Evolutionary conservation across 1,140 invertebrate genomes (phyloP).

Genomic region (Drosophila pruinosa): DNA sequence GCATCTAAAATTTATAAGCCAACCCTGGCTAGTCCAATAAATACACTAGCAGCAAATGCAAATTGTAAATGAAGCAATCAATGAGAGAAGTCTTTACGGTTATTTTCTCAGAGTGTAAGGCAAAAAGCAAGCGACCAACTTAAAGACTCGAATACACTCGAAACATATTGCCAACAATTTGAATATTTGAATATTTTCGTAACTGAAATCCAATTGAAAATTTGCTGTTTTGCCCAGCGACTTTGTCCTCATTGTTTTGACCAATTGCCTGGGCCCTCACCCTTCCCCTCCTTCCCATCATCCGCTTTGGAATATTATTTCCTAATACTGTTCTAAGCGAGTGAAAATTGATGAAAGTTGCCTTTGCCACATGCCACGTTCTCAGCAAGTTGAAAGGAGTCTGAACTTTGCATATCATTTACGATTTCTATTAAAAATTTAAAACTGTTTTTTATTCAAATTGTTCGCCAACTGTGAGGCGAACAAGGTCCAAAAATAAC

Average conservation of each 20-base stretch:
- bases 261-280: background rate
- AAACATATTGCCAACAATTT: conserved; percentile 27
- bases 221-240: conserved; percentile 7
- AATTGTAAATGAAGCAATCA: background rate
- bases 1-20: conserved; percentile 45
- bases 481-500: background rate
- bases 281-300: background rate
- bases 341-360: conserved; percentile 14
- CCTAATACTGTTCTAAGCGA: conserved; percentile 9
- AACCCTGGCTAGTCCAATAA: background rate
- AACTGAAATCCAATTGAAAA: conserved; percentile 14
- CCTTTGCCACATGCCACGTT: conserved; percentile 12
- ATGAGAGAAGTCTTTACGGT: background rate
- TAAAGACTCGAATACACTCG: background rate
- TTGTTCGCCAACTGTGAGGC: background rate
- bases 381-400: conserved; percentile 9
- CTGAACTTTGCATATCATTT: conserved; percentile 26
- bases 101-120: background rate
- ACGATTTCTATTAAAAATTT: conserved; percentile 29
- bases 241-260: conserved; percentile 18
- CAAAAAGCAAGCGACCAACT: background rate
- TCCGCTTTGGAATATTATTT: background rate
- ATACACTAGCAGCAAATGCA: background rate
- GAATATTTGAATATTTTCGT: conserved; percentile 17
- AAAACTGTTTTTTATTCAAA: conserved; percentile 35